Evolutionary conservation across 2,888 invertebrate species (phyloP), one percentile per base, ranked within the genome.

Genomic region (Emmelina monodactyla): DNA sequence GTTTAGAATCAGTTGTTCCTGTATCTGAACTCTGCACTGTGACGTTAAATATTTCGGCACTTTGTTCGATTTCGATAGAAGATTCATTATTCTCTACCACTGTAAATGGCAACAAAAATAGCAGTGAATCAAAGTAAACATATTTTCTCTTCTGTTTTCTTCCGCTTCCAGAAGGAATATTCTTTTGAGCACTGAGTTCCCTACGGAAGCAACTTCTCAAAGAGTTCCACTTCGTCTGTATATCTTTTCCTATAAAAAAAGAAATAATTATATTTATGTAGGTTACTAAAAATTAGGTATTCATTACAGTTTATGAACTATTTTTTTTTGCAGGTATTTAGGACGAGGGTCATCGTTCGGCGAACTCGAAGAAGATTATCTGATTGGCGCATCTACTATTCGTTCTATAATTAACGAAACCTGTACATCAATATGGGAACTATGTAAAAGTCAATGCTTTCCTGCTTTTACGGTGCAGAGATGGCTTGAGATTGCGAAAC

Each of bases 51-150:
- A n/a, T n/a, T n/a, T n/a, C n/a, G n/a, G n/a, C n/a, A n/a, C n/a
- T 41, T 28, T 32, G 33, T 38, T 38, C 41, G 30, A 28, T 41
- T 38, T 38, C 38, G 25, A 41, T 38, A 37, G 34, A 41, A 25
- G 32, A 32, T 38, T 41, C 34, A 34, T n/a, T n/a, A n/a, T 35
- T 41, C 19, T 19, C 5, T 6, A 19, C 9, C 9, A 34, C 34
- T 39, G 34, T 41, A 39, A 41, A 39, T 33, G 41, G 41, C 37
- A 38, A 38, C 31, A 42, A 40, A 32, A 42, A 42, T 35, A 33
- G 31, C 32, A 38, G 34, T 33, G 34, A 40, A 36, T 38, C 38
- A 37, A 42, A 42, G 32, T 42, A 42, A 35, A 39, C 16, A 35
- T 42, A 38, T 40, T n/a, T 40, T 40, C 34, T 34, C 34, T 30